These are phyloP conservation scores for Anolis sagrei DNA, from an alignment of 2,113 vertebrate genomes.

Conservation along the genomic window DNA sequence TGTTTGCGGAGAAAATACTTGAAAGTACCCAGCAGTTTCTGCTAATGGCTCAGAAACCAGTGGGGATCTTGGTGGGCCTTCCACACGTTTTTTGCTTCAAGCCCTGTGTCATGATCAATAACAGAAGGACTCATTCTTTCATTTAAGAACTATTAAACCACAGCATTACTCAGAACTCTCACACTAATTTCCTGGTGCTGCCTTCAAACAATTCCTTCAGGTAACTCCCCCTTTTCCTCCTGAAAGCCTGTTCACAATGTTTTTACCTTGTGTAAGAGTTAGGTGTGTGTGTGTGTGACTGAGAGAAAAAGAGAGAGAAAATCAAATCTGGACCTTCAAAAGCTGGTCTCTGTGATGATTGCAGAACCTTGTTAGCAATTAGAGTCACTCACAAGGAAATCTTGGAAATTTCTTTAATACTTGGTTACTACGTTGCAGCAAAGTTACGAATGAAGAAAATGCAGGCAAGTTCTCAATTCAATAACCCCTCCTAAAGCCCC, in stretches of 20 bases:
- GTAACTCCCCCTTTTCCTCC: neutral
- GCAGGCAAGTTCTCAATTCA: no score
- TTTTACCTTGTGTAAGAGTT: neutral
- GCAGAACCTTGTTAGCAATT: no score
- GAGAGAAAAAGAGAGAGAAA: neutral
- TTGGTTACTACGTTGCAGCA: no score
- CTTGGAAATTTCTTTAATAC: no score
- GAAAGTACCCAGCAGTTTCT: slow-evolving; percentile 25
- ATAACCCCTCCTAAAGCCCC: no score
- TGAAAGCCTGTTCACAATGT: neutral
- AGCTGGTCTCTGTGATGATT: neutral
- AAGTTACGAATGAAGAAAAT: no score
- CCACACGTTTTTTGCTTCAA: neutral
- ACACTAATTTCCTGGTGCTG: slow-evolving; percentile 4
- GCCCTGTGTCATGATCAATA: slow-evolving; percentile 18
- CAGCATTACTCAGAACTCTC: slow-evolving; percentile 6
- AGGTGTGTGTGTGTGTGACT: neutral
- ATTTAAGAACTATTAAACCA: slow-evolving; percentile 11
- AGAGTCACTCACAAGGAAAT: no score
- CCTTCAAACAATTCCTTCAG: slow-evolving; percentile 8
- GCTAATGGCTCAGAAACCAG: slow-evolving; percentile 34
- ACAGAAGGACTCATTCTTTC: slow-evolving; percentile 20
- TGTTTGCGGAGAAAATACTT: slow-evolving; percentile 9
- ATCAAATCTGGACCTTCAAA: neutral
- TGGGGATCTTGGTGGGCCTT: slow-evolving; percentile 19